phyloP scores from a whole-genome alignment of 35 echinoderm and acorn worm species.

The Strongylocentrotus purpuratus region DNA sequence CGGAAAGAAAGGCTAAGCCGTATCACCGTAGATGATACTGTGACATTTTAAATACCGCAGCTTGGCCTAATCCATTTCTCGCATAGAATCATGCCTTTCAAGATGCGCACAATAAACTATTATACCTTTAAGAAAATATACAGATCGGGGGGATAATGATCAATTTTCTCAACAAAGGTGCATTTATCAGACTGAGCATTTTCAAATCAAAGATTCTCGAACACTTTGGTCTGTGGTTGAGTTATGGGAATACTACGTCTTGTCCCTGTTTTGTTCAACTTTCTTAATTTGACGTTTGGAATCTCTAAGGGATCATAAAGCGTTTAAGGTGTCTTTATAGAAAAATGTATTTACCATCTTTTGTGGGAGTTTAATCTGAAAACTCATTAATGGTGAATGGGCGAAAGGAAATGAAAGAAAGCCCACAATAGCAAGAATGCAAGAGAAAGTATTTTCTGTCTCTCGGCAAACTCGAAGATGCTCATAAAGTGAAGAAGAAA shows the following conservation, averaged over 20 bases:
- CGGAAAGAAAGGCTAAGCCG: not conserved
- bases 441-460: not conserved
- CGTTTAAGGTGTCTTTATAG: not conserved
- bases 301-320: not conserved
- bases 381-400: slow-evolving; percentile 1
- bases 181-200: not conserved
- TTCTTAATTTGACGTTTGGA: not conserved
- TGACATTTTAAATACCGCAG: not conserved
- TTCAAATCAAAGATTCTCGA: not conserved
- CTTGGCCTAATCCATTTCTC: not conserved
- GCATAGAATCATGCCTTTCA: not conserved
- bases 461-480: not conserved
- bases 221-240: not conserved
- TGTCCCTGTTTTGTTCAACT: not conserved
- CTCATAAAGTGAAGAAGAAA: no score
- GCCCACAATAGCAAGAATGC: not conserved
- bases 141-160: not conserved
- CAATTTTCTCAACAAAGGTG: not conserved
- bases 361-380: not conserved
- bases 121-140: not conserved
- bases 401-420: not conserved
- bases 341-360: not conserved
- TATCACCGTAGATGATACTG: not conserved
- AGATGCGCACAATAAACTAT: not conserved
- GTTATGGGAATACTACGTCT: not conserved